Base-by-base conservation (phyloP, 2,113 vertebrate species). In the Prinia subflava region DNA sequence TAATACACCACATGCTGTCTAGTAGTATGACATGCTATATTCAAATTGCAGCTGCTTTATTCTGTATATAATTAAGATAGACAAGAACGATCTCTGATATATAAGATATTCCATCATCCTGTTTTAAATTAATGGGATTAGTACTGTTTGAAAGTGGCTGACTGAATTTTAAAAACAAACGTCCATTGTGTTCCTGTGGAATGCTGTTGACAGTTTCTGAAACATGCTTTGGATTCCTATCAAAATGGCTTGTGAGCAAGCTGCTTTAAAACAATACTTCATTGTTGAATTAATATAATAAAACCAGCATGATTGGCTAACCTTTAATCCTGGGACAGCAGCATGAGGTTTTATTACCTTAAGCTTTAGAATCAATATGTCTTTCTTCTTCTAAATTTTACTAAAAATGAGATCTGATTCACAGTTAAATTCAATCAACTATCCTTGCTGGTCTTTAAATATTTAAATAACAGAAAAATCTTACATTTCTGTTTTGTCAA, bases 221-320 rank as follows among this genome's bases (percentile, higher is more conserved):
- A 98, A 98, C 97, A 98, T 98, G 97, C 97, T 98, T 98, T 97
- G 97, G 97, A 98, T 98, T 97, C 97, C 98, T 97, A 95, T 96
- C 96, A 97, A 97, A 98, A 97, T 91, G 96, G 97, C 96, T 97
- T 96, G 96, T 85, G 96, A 98, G 97, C 94, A 97, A 97, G 97
- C 97, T 94, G 94, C 95, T 97, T 97, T 97, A 91, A 97, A 97
- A 98, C 97, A 98, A 98, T 97, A 92, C 83, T 60, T 96, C 97
- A 97, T 93, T 98, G 98, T 98, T 97, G 75, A 78, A 97, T 95
- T 94, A 90, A 95, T 95, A 96, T 78, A 97, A 98, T 96, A 95
- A 95, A 97, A 94, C 90, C 96, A 97, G 96, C 84, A 90, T 95
- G 96, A 97, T 94, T 97, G 95, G 95, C 96, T 98, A 98, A 97